Evolutionary conservation across 2,888 invertebrate species (phyloP).

Genomic region (Sinhomidia bicolor): DNA sequence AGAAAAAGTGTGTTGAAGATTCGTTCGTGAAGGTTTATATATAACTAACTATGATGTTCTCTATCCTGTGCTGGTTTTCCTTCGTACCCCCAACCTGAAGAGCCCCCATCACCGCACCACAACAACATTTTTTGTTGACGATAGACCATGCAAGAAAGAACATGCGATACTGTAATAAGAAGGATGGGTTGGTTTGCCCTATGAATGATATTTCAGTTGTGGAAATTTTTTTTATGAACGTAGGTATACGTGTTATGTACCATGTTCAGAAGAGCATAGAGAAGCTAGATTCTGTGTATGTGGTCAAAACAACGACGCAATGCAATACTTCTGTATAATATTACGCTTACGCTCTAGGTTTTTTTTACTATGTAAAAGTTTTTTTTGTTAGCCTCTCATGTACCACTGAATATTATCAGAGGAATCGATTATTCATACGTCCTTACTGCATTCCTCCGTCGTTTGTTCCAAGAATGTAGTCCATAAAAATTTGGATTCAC

Average conservation of each 20-base stretch:
- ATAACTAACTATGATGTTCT: too few species aligned
- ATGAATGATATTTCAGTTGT: too few species aligned
- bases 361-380: not conserved
- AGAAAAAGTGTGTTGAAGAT: too few species aligned
- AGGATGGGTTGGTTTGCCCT: too few species aligned
- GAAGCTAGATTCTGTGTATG: not conserved
- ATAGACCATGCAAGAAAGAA: too few species aligned
- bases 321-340: not conserved
- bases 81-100: too few species aligned
- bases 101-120: too few species aligned
- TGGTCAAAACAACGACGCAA: conserved; percentile 49
- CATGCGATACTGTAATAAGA: too few species aligned
- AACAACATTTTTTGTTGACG: too few species aligned
- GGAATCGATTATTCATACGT: conserved; percentile 64
- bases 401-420: not conserved
- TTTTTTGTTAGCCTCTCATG: not conserved
- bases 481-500: conserved; percentile 15
- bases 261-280: not conserved
- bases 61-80: too few species aligned
- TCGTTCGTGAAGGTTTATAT: too few species aligned
- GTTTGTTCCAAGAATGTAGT: conserved; percentile 49
- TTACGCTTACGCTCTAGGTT: not conserved
- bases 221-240: too few species aligned
- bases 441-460: conserved; percentile 41
- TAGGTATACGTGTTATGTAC: conserved; percentile 23